phyloP scores from a whole-genome alignment of 2,797 vertebrate genomes.

The Hirundo rustica region DNA sequence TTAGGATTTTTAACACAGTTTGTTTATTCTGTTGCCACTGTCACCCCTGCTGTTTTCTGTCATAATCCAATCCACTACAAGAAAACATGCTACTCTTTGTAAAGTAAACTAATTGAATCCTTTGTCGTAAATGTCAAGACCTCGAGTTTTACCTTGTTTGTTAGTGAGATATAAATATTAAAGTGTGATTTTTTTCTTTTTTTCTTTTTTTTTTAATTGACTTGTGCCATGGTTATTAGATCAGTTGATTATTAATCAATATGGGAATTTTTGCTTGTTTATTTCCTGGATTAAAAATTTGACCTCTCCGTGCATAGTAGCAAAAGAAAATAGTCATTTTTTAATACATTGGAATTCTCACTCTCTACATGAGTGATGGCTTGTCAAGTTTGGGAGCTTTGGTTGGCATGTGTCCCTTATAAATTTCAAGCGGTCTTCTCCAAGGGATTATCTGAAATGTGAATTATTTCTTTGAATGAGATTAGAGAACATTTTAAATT shows the following conservation, averaged over 20 bases:
- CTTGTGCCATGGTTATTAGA: not conserved
- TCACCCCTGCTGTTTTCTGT: not conserved
- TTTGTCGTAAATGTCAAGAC: not conserved
- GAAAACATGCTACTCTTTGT: not conserved
- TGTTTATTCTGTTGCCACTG: conserved; percentile 12
- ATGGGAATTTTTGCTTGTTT: not conserved
- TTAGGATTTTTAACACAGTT: conserved; percentile 19
- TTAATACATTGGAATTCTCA: not conserved
- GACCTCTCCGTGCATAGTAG: not conserved
- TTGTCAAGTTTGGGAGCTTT: not conserved
- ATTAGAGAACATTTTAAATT: not conserved
- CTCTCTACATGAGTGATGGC: not conserved
- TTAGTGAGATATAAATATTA: not conserved
- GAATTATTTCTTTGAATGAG: not conserved
- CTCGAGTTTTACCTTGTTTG: not conserved
- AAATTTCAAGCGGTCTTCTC: not conserved
- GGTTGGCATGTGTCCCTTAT: not conserved
- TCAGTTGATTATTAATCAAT: not conserved
- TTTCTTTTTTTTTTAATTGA: not conserved
- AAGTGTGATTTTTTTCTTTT: not conserved
- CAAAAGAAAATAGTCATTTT: not conserved
- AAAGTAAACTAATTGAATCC: not conserved
- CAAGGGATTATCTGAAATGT: not conserved
- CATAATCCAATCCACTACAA: conserved; percentile 6
- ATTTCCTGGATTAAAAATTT: not conserved